These are phyloP conservation scores for Nomada lathburiana DNA, from an alignment of 2,888 invertebrate genomes.

Conservation along the genomic window DNA sequence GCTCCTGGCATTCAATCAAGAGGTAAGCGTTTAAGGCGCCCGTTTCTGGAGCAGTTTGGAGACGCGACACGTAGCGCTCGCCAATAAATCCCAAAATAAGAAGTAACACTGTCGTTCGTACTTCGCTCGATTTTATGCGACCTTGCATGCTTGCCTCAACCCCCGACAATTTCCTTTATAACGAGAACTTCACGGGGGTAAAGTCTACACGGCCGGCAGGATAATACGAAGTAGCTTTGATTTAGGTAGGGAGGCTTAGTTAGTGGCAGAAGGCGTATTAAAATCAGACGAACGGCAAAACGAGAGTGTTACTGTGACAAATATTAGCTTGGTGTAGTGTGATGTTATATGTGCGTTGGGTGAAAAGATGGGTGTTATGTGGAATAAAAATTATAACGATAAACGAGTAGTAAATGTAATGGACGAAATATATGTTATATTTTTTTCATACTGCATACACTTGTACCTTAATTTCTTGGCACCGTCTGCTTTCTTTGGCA, in stretches of 20 bases:
- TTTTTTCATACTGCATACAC: too few relatives aligned
- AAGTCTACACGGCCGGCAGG: not conserved
- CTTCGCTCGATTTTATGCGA: slow-evolving; percentile 22
- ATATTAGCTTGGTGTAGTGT: too few relatives aligned
- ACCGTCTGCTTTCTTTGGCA: too few relatives aligned
- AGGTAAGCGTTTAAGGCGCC: slow-evolving; percentile 85
- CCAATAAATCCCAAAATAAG: slow-evolving; percentile 55
- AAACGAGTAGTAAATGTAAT: too few relatives aligned
- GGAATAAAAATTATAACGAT: too few relatives aligned
- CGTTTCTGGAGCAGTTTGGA: slow-evolving; percentile 32
- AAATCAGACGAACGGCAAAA: too few relatives aligned
- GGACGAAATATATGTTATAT: too few relatives aligned
- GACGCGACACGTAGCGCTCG: slow-evolving; percentile 39
- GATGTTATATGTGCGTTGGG: too few relatives aligned
- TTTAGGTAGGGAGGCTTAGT: not conserved
- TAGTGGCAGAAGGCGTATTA: too few relatives aligned
- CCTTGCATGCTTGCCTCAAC: not conserved
- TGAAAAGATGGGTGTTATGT: too few relatives aligned
- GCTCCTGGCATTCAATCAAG: slow-evolving; percentile 89
- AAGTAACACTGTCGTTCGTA: slow-evolving; percentile 28
- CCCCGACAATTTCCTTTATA: slow-evolving; percentile 13
- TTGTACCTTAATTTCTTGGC: too few relatives aligned
- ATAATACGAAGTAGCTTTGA: not conserved
- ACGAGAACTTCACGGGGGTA: slow-evolving; percentile 1
- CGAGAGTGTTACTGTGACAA: too few relatives aligned